Base-by-base conservation (phyloP, 2,113 vertebrate genomes). In the Solenodon paradoxus region DNA sequence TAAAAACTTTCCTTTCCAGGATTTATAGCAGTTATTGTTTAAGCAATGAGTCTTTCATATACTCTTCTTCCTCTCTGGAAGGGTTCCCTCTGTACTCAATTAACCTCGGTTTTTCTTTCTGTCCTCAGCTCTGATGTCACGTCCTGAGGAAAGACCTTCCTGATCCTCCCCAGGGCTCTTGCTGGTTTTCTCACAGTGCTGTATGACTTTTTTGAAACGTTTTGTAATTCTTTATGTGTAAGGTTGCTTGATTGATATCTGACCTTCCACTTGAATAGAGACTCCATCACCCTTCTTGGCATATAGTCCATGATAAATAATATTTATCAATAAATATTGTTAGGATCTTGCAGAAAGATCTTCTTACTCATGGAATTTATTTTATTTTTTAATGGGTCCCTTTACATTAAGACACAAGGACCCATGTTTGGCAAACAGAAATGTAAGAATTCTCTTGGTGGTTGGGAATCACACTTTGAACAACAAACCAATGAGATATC, bases 1-100 rank as follows among this genome's bases (percentile, higher is more conserved):
- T 90, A 86, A 84, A 82, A 7, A 32, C 19, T 91, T 89, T 61
- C 38, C 63, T 83, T 81, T 24, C 12, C 15, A 77, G 80, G 51
- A 87, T 38, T 89, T 6, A 30, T 47, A 59, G 49, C n/a, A 86
- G 75, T 82, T 78, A 77, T 57, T 89, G 92, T 86, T 96, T 68
- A 91, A 91, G 45, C n/a, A 85, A 32, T 64, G 55, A 45, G 24
- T 77, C 79, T 95, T 64, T 90, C 12, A 24, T 68, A 91, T 75
- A 61, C 22, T 69, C 22, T 94, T 68, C 55, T 35, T 78, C 71
- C 17, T 35, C 6, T 83, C 49, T 64, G 32, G 49, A 55, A 53
- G 8, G 35, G n/a, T 82, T 82, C 61, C 51, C n/a, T 80, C 15
- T 88, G 28, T 75, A 17, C 13, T 2, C 63, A 20, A 28, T 61